Conservation (phyloP, 2,113 vertebrate species). For the Bambusicola thoracicus region DNA sequence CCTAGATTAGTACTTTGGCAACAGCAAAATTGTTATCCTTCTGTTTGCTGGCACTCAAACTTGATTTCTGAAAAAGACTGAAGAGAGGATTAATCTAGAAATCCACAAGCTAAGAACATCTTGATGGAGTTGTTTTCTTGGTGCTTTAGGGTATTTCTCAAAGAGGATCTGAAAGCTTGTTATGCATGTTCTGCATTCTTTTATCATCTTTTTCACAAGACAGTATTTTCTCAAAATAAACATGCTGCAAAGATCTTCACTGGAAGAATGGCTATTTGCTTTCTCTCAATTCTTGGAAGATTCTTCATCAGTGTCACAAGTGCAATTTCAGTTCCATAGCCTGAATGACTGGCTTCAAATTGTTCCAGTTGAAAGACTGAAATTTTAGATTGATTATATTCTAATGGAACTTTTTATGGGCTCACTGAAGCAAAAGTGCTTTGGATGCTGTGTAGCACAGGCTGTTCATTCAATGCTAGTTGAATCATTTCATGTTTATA, state of each 20-base stretch:
- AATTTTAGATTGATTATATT: conserved; percentile 15
- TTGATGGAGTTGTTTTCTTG: not conserved
- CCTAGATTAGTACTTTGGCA: not conserved
- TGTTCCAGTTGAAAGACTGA: conserved; percentile 14
- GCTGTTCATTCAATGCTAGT: not conserved
- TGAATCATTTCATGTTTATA: conserved; percentile 1
- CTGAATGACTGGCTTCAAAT: not conserved
- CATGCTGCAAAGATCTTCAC: not conserved
- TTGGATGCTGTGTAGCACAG: not conserved
- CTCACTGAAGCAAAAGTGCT: not conserved
- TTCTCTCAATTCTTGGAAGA: not conserved
- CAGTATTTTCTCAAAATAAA: not conserved
- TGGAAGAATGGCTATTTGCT: not conserved
- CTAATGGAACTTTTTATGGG: conserved; percentile 11
- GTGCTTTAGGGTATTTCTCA: not conserved
- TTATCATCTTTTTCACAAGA: not conserved
- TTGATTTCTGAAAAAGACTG: not conserved
- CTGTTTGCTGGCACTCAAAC: not conserved
- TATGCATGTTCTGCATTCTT: not conserved
- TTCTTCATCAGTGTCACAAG: conserved; percentile 13
- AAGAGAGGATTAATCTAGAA: not conserved
- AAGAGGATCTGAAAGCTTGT: not conserved
- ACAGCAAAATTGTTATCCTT: not conserved
- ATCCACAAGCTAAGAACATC: too few relatives aligned
- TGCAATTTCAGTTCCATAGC: conserved; percentile 14